phyloP scores from a whole-genome alignment of 92 coral and sea anemone species.

The Scolanthus callimorphus region DNA sequence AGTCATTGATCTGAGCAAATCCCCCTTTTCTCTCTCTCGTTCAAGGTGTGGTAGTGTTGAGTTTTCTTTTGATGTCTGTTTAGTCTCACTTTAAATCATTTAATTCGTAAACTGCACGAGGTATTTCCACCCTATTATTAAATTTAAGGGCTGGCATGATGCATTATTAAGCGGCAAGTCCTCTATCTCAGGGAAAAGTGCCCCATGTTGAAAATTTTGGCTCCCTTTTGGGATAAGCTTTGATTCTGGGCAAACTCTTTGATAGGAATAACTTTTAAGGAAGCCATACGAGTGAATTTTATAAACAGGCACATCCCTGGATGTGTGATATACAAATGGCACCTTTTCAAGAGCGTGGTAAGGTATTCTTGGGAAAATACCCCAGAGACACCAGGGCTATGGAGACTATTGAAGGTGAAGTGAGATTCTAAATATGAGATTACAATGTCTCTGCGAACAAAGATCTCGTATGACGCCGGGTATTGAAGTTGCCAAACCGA shows the following conservation, averaged over 20 bases:
- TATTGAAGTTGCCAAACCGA: background rate
- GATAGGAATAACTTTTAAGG: background rate
- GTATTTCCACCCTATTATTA: too few relatives aligned
- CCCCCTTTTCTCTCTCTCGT: constrained; percentile 16
- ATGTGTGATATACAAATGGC: background rate
- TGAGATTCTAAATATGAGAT: background rate
- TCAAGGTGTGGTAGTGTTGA: constrained; percentile 34
- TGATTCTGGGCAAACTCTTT: background rate
- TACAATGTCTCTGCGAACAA: background rate
- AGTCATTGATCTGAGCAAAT: constrained; percentile 14
- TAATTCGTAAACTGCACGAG: too few relatives aligned
- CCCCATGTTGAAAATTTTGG: too few relatives aligned
- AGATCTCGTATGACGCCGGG: background rate
- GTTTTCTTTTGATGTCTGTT: constrained; percentile 16
- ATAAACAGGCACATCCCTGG: background rate
- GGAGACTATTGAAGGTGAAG: background rate
- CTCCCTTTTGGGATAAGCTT: background rate
- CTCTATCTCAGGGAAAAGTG: too few relatives aligned
- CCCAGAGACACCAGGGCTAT: background rate
- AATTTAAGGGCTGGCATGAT: too few relatives aligned
- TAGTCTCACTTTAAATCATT: constrained; percentile 14
- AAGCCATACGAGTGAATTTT: background rate
- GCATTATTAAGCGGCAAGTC: constrained; percentile 16
- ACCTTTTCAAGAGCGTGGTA: background rate
- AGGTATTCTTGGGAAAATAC: background rate